Percentiles rank a stretch among this genome's conserved stretches.
These are phyloP conservation scores for Microtus oregoni DNA, from an alignment of 2,113 vertebrate genomes.

Conservation along the genomic window DNA sequence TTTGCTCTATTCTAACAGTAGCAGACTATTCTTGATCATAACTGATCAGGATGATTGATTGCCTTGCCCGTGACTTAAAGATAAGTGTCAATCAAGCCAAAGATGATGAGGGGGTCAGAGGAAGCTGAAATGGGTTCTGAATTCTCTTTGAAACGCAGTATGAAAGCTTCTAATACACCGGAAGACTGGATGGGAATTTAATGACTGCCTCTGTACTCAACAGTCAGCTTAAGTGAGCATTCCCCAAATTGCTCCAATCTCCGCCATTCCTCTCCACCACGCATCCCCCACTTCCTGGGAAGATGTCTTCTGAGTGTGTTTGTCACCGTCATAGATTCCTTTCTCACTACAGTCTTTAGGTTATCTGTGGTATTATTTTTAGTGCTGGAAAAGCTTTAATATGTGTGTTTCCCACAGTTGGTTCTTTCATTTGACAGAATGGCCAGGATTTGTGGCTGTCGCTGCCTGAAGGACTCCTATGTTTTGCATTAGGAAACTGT, in stretches of 20 bases:
- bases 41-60: background rate
- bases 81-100: background rate
- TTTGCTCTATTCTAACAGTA: background rate
- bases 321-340: background rate
- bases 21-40: background rate
- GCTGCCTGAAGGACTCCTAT: background rate
- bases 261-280: background rate
- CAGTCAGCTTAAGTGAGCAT: background rate
- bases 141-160: background rate
- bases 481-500: background rate
- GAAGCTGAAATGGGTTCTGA: background rate
- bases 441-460: too few relatives aligned
- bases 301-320: background rate
- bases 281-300: background rate
- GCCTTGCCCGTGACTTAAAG: background rate
- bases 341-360: background rate
- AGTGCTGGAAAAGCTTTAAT: background rate
- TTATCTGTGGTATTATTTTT: background rate
- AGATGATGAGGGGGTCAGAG: background rate
- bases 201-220: background rate
- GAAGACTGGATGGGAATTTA: background rate
- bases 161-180: background rate
- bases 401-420: background rate
- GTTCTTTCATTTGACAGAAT: background rate
- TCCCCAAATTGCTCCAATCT: background rate